Conservation (phyloP, 2,888 invertebrate species). For the Epinotia nisella region DNA sequence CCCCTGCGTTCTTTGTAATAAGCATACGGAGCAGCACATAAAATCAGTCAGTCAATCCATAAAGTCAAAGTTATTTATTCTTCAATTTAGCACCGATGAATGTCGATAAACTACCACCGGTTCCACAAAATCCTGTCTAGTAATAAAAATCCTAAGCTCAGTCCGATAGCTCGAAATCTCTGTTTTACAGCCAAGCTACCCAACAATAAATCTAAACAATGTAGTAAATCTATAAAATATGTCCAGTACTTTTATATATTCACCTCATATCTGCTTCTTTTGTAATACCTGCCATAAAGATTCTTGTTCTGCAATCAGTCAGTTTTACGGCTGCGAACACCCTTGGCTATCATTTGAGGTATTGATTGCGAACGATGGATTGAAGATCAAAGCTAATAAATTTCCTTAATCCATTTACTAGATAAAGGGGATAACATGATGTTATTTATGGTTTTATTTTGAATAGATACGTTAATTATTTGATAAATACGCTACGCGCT, state of each 20-base stretch:
- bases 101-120: too few species aligned
- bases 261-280: not conserved
- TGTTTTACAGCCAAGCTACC: too few species aligned
- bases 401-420: conserved; percentile 14
- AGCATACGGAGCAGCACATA: too few species aligned
- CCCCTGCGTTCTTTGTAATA: too few species aligned
- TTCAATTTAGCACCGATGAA: too few species aligned
- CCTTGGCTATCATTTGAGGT: not conserved
- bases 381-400: conserved; percentile 14
- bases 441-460: conserved; percentile 41
- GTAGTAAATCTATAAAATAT: not conserved
- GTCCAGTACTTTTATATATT: not conserved
- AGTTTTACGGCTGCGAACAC: conserved; percentile 9
- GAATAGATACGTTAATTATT: not conserved
- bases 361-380: conserved; percentile 6
- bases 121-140: too few species aligned
- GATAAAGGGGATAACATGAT: not conserved
- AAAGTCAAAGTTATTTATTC: too few species aligned
- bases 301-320: not conserved
- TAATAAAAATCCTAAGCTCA: too few species aligned
- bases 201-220: not conserved
- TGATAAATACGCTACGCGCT: not conserved
- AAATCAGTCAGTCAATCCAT: too few species aligned
- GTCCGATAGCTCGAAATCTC: too few species aligned
- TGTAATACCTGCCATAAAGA: conserved; percentile 1